These are phyloP conservation scores for Passer domesticus DNA, from an alignment of 2,113 vertebrate genomes.

Conservation along the genomic window DNA sequence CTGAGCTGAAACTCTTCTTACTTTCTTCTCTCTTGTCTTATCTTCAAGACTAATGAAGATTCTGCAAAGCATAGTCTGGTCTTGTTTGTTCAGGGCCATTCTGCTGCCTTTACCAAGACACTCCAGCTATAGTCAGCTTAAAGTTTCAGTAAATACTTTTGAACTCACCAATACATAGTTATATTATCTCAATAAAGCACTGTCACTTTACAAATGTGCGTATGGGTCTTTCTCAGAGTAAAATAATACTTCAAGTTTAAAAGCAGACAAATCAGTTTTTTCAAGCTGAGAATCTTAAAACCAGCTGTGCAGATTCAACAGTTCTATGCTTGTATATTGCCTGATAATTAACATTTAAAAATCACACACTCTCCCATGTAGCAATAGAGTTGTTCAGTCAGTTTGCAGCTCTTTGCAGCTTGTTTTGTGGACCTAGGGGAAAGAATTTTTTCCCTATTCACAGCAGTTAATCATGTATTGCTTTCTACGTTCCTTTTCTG, in stretches of 20 bases:
- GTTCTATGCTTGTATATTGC: background rate
- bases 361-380: background rate
- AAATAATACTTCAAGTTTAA: background rate
- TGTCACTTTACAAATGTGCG: background rate
- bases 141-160: background rate
- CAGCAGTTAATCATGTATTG: conserved; percentile 51
- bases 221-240: background rate
- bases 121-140: background rate
- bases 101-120: background rate
- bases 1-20: background rate
- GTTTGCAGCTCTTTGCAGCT: background rate
- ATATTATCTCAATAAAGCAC: background rate
- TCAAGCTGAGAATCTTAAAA: background rate
- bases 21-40: background rate
- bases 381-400: background rate
- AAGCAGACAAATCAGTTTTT: background rate
- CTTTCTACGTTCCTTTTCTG: conserved; percentile 1
- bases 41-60: background rate
- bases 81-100: background rate
- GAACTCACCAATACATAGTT: background rate
- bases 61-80: background rate
- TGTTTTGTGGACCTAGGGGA: background rate
- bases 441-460: conserved; percentile 32
- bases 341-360: background rate
- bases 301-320: background rate